phyloP scores from a whole-genome alignment of 1,140 invertebrate species.

The Drosophila sp. region DNA sequence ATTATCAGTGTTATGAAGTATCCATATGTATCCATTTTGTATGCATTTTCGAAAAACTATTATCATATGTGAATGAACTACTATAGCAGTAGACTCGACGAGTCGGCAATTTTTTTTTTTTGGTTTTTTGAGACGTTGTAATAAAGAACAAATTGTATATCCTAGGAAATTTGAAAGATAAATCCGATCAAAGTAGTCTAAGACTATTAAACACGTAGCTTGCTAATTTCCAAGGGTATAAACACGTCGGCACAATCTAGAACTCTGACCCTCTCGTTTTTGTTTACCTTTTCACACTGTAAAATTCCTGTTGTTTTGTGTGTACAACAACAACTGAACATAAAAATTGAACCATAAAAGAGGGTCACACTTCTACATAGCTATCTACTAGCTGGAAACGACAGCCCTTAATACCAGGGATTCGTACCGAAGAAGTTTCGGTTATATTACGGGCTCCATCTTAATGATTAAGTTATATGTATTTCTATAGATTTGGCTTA shows the following conservation, averaged over 20 bases:
- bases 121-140: too few relatives aligned
- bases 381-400: neutral
- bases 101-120: too few relatives aligned
- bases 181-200: too few relatives aligned
- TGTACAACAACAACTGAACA: neutral
- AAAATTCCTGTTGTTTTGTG: slow-evolving; percentile 4
- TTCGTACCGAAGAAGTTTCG: neutral
- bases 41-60: neutral
- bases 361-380: neutral
- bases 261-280: neutral
- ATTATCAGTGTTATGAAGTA: neutral
- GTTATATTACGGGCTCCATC: too few relatives aligned
- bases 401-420: neutral
- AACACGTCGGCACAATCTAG: neutral
- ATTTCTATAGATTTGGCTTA: too few relatives aligned
- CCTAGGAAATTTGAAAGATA: too few relatives aligned
- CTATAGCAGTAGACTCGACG: too few relatives aligned
- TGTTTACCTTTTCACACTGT: slow-evolving; percentile 9
- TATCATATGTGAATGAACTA: neutral
- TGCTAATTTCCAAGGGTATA: neutral
- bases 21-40: neutral
- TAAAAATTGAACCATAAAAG: neutral
- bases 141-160: too few relatives aligned
- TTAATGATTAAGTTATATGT: too few relatives aligned
- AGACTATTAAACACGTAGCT: neutral